Evolutionary conservation across 2,888 invertebrate genomes (phyloP).

Genomic region (Ditula angustiorana): DNA sequence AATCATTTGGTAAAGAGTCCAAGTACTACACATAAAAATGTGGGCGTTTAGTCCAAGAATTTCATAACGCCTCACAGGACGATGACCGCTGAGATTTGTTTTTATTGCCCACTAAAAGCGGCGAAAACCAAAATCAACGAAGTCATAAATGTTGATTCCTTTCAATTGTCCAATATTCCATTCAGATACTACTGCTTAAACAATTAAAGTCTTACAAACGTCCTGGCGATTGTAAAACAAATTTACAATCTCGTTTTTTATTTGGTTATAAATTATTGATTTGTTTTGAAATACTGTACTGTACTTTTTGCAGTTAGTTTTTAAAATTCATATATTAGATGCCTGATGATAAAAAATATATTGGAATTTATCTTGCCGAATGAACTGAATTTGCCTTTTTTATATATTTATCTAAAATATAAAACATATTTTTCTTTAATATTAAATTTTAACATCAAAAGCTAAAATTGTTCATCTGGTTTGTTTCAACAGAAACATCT

Average conservation of each 20-base stretch:
- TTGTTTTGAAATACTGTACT: not conserved
- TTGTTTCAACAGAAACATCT: too few relatives aligned
- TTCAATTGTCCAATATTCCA: slow-evolving; percentile 1
- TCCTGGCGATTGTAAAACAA: not conserved
- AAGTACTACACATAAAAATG: slow-evolving; percentile 9
- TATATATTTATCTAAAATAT: too few relatives aligned
- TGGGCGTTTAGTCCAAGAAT: slow-evolving; percentile 10
- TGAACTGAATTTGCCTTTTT: too few relatives aligned
- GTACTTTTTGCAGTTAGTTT: too few relatives aligned
- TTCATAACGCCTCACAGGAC: slow-evolving; percentile 9
- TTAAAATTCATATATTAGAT: too few relatives aligned
- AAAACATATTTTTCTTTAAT: too few relatives aligned
- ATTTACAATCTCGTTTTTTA: not conserved
- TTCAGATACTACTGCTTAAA: not conserved
- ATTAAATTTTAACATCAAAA: too few relatives aligned
- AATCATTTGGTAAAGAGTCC: slow-evolving; percentile 15
- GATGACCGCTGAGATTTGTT: slow-evolving; percentile 20
- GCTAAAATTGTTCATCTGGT: too few relatives aligned
- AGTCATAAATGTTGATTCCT: slow-evolving; percentile 14
- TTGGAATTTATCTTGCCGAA: too few relatives aligned
- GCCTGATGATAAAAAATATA: too few relatives aligned
- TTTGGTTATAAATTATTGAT: not conserved
- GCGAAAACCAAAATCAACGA: slow-evolving; percentile 8
- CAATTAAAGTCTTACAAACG: not conserved
- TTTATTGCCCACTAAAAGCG: slow-evolving; percentile 28